These are phyloP conservation scores for Aspidoscelis tigris DNA, from an alignment of 2,113 vertebrate genomes.

Conservation along the genomic window DNA sequence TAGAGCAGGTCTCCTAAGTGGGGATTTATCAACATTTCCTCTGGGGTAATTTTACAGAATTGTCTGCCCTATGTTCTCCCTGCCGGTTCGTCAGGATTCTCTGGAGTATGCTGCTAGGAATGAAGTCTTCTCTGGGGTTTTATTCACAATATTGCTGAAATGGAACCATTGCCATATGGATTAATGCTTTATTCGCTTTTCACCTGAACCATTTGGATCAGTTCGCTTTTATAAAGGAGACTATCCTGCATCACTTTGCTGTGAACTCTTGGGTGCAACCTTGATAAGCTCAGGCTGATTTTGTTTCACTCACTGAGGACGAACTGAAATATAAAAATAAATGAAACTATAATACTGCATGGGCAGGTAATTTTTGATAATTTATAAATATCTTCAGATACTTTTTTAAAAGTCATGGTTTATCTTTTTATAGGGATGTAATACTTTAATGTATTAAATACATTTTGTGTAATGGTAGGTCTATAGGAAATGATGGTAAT, in stretches of 20 bases:
- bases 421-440: too few relatives aligned
- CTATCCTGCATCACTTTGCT: conserved; percentile 42
- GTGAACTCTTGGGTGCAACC: conserved; percentile 47
- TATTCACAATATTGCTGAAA: conserved; percentile 68
- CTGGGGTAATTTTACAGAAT: conserved; percentile 75
- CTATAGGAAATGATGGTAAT: background rate
- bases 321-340: conserved; percentile 61
- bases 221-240: conserved; percentile 55
- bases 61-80: conserved; percentile 71
- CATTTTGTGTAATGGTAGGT: background rate
- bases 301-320: conserved; percentile 63
- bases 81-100: conserved; percentile 68
- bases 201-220: conserved; percentile 49
- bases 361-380: conserved; percentile 42
- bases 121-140: conserved; percentile 70
- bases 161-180: conserved; percentile 59
- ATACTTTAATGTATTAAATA: background rate
- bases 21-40: conserved; percentile 73
- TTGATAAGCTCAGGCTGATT: conserved; percentile 47
- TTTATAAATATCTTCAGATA: conserved; percentile 22
- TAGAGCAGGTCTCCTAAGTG: conserved; percentile 70
- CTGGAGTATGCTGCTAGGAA: conserved; percentile 69
- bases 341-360: conserved; percentile 50
- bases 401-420: background rate
- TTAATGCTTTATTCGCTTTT: conserved; percentile 68